These are phyloP conservation scores for Protobothrops flavoviridis DNA, from an alignment of 2,113 vertebrate species.

Conservation along the genomic window DNA sequence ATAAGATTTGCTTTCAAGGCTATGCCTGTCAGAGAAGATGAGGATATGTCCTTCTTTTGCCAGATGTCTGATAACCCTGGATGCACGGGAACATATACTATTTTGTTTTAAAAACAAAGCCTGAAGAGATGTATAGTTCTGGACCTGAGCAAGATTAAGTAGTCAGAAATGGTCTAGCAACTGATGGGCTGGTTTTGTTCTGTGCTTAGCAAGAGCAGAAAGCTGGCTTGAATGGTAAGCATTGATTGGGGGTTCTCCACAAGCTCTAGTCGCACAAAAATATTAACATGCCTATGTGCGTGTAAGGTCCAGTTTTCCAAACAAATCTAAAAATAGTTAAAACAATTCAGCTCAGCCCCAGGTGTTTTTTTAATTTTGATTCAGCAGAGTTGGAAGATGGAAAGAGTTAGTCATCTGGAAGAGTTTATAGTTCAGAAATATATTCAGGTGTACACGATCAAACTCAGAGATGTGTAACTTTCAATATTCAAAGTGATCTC, in stretches of 20 bases:
- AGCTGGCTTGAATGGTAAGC: background rate
- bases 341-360: background rate
- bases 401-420: background rate
- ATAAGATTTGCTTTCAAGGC: background rate
- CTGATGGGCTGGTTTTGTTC: background rate
- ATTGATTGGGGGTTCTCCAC: background rate
- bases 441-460: background rate
- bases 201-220: background rate
- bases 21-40: background rate
- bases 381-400: background rate
- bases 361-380: background rate
- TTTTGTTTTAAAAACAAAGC: background rate
- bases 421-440: background rate
- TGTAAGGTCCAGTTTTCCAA: background rate
- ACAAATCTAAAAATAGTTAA: background rate
- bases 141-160: background rate
- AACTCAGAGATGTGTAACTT: background rate
- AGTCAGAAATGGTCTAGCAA: background rate
- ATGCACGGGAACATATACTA: background rate
- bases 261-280: background rate
- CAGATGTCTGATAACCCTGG: background rate
- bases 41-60: background rate
- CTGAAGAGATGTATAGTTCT: background rate
- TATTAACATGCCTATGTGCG: background rate
- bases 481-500: background rate